These are phyloP conservation scores for Petrolisthes cinctipes DNA, from an alignment of 2,888 invertebrate species.

Conservation along the genomic window DNA sequence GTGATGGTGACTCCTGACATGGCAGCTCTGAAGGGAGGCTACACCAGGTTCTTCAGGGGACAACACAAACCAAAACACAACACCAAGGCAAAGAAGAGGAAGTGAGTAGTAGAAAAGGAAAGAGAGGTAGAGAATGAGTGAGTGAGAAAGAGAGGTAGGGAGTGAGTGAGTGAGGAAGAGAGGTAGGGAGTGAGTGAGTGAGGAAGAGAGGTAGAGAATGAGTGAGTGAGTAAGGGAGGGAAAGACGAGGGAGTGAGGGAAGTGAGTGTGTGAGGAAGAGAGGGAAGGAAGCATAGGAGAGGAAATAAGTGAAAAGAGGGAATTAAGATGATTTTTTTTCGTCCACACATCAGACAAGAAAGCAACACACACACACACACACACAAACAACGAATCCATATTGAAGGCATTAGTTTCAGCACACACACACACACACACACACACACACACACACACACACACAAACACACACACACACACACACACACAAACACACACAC, in stretches of 20 bases:
- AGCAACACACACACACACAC: too few relatives aligned
- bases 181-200: too few relatives aligned
- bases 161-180: not conserved
- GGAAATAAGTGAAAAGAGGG: too few relatives aligned
- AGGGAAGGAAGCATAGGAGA: too few relatives aligned
- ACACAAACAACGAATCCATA: too few relatives aligned
- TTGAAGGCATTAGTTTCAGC: too few relatives aligned
- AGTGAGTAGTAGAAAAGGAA: not conserved
- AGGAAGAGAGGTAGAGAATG: not conserved
- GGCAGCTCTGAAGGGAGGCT: conserved; percentile 19
- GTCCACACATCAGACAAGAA: too few relatives aligned
- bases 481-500: too few relatives aligned
- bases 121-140: not conserved
- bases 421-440: too few relatives aligned
- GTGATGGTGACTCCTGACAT: conserved; percentile 17
- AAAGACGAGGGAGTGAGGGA: not conserved
- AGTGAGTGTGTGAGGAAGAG: not conserved
- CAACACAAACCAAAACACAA: not conserved
- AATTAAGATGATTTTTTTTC: too few relatives aligned
- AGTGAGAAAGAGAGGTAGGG: not conserved
- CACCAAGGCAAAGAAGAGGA: conserved; percentile 15
- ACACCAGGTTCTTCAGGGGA: conserved; percentile 38
- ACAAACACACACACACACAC: too few relatives aligned
- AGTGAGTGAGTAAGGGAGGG: not conserved
- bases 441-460: too few relatives aligned